These are phyloP conservation scores for Parauchenoglanis ngamensis DNA, from an alignment of 2,797 vertebrate genomes.

Conservation along the genomic window DNA sequence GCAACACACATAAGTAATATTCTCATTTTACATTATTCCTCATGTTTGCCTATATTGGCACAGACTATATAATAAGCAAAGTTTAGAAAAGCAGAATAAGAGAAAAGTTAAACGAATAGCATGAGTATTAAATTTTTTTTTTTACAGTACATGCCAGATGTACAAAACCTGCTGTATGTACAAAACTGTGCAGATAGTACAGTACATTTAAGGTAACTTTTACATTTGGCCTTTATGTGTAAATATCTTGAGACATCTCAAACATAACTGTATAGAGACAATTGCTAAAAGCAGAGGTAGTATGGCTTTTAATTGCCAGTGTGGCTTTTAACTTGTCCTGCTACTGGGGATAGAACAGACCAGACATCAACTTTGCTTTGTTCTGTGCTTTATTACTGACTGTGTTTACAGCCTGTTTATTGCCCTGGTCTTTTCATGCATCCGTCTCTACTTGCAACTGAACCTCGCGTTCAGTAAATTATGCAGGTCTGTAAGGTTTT, in stretches of 20 bases:
- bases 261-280: neutral
- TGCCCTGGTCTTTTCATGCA: constrained; percentile 47
- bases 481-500: constrained; percentile 31
- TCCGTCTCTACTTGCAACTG: constrained; percentile 43
- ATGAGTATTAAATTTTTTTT: neutral
- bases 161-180: neutral
- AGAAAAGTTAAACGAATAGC: neutral
- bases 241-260: neutral
- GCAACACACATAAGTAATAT: neutral
- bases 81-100: neutral
- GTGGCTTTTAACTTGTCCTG: constrained; percentile 41
- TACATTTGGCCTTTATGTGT: neutral
- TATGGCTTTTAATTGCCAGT: neutral
- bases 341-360: constrained; percentile 33
- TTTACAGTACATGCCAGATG: neutral
- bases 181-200: neutral
- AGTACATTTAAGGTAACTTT: neutral
- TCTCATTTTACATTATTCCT: neutral
- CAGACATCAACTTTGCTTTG: constrained; percentile 49
- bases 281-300: constrained; percentile 1
- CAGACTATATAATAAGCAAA: neutral
- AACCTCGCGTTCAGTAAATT: constrained; percentile 31
- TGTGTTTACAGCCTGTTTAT: constrained; percentile 54
- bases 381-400: constrained; percentile 49
- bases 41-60: neutral